Conservation (phyloP, 2,113 vertebrate species). For the Anolis carolinensis region DNA sequence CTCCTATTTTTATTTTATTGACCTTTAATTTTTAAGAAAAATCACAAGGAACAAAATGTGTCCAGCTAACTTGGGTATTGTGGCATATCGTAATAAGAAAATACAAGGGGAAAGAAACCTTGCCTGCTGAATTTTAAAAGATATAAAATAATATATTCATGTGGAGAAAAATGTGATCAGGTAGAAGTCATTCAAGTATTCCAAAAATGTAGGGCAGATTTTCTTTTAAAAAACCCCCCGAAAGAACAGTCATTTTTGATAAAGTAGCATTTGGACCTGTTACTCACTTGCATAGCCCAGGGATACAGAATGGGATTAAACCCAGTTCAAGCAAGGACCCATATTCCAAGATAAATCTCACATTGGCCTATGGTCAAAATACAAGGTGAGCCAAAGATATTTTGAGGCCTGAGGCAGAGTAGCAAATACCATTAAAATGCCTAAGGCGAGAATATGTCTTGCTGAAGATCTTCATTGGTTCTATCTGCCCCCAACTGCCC, state of each 20-base stretch:
- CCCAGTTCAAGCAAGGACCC: no score
- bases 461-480: no score
- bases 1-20: conserved; percentile 21
- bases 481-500: no score
- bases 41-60: neutral
- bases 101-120: neutral
- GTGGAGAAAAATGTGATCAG: neutral
- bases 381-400: neutral
- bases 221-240: neutral
- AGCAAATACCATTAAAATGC: neutral
- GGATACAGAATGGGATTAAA: no score
- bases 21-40: neutral
- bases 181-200: neutral
- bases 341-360: no score
- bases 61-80: neutral
- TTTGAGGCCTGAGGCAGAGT: neutral
- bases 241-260: neutral
- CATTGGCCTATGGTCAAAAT: neutral
- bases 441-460: no score
- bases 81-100: neutral
- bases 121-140: neutral
- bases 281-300: neutral
- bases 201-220: neutral
- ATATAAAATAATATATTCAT: neutral
- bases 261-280: neutral